These are phyloP conservation scores for Lota lota DNA, from an alignment of 2,113 vertebrate genomes.

Conservation along the genomic window DNA sequence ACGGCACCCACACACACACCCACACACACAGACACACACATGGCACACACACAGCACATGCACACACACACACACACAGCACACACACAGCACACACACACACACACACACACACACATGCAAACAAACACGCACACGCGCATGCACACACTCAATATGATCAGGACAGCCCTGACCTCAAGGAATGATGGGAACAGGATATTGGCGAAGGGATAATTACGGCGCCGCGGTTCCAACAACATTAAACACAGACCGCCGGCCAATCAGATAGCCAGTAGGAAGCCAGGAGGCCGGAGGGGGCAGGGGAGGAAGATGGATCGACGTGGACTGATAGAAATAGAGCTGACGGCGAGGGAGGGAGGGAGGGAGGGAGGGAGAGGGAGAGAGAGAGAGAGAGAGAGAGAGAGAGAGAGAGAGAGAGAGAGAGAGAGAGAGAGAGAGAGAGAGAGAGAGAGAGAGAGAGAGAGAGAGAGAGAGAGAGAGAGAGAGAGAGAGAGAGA, in stretches of 20 bases:
- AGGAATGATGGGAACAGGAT: conserved; percentile 35
- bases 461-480: conserved; percentile 4
- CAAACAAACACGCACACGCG: no score
- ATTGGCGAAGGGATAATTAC: conserved; percentile 44
- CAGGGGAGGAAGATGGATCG: background rate
- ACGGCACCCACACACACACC: no score
- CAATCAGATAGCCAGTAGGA: conserved; percentile 10
- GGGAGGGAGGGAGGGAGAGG: background rate
- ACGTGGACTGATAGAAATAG: background rate
- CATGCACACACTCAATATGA: conserved; percentile 18
- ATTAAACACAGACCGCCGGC: conserved; percentile 26
- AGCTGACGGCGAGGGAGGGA: background rate
- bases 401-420: background rate
- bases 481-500: conserved; percentile 9
- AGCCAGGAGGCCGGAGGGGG: background rate
- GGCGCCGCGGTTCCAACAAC: conserved; percentile 17
- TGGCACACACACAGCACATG: no score
- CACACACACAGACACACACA: no score
- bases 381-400: background rate
- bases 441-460: conserved; percentile 12
- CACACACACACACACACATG: no score
- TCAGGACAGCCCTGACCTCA: conserved; percentile 46
- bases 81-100: no score
- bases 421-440: no score
- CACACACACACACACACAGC: no score